Conservation (phyloP, 2,113 vertebrate species). For the Myrmecophaga tridactyla region DNA sequence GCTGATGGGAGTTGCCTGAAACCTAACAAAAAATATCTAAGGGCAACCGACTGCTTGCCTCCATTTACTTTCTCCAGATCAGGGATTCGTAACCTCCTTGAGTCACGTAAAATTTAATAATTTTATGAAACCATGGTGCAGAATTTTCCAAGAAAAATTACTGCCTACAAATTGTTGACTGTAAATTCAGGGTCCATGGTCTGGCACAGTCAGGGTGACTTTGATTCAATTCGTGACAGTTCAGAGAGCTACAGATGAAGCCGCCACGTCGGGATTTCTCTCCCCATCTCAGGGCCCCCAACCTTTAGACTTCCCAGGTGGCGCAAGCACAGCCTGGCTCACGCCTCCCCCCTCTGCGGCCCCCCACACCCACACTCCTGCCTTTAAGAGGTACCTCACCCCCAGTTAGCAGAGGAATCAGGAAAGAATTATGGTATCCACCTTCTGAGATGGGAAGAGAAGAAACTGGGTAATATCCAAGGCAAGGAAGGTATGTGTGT, state of each 20-base stretch:
- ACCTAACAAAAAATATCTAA: not conserved
- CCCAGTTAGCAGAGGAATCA: not conserved
- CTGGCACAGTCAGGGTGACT: not conserved
- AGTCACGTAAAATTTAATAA: slow-evolving; percentile 12
- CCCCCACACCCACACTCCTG: not conserved
- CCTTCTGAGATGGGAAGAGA: not conserved
- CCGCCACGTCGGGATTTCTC: not conserved
- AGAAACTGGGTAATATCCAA: not conserved
- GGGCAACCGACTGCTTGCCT: not conserved
- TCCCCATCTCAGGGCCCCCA: not conserved
- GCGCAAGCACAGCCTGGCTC: not conserved
- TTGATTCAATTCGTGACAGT: not conserved
- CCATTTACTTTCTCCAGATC: not conserved
- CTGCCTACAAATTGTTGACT: not conserved
- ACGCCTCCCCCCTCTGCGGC: no score
- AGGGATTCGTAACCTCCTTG: not conserved
- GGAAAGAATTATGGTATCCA: not conserved
- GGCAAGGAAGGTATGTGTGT: not conserved
- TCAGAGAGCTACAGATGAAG: not conserved
- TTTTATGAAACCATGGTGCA: not conserved
- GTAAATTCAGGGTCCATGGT: not conserved
- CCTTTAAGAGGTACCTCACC: not conserved
- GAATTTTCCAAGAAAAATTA: slow-evolving; percentile 7
- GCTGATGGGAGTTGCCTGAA: not conserved
- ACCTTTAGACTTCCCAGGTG: not conserved